Evolutionary conservation across 2,797 vertebrate genomes (phyloP).

Genomic region (Melanotaenia trifasciata): DNA sequence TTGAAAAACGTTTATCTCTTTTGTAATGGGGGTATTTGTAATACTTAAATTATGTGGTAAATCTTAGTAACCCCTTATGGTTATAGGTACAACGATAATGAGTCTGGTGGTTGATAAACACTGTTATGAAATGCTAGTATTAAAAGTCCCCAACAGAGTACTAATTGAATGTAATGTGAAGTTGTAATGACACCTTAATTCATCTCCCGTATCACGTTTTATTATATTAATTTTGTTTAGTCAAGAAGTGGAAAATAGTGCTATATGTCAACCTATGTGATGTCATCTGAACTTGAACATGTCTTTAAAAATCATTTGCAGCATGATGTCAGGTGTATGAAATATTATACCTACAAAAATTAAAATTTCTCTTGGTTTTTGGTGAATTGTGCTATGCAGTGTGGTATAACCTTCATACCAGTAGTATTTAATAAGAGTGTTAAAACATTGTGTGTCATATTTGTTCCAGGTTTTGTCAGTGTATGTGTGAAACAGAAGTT

Average conservation of each 20-base stretch:
- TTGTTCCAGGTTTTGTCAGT: constrained; percentile 81
- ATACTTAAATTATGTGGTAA: not conserved
- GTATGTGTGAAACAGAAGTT: constrained; percentile 75
- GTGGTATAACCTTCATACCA: not conserved
- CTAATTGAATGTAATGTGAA: not conserved
- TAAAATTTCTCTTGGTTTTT: not conserved
- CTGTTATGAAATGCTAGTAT: not conserved
- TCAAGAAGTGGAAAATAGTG: not conserved
- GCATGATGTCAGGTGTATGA: no score
- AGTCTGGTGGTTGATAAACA: not conserved
- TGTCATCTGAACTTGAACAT: no score
- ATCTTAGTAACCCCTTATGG: not conserved
- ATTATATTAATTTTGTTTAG: not conserved
- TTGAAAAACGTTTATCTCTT: not conserved
- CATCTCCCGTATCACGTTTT: not conserved
- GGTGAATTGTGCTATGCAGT: not conserved
- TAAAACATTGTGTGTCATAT: not conserved
- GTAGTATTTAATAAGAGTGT: not conserved
- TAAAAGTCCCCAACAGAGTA: not conserved
- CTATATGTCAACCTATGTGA: no score
- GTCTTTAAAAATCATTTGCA: no score
- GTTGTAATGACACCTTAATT: not conserved
- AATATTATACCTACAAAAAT: no score
- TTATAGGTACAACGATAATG: not conserved
- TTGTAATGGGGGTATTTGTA: not conserved